phyloP scores from a whole-genome alignment of 2,797 vertebrate genomes.

The Merluccius polli region DNA sequence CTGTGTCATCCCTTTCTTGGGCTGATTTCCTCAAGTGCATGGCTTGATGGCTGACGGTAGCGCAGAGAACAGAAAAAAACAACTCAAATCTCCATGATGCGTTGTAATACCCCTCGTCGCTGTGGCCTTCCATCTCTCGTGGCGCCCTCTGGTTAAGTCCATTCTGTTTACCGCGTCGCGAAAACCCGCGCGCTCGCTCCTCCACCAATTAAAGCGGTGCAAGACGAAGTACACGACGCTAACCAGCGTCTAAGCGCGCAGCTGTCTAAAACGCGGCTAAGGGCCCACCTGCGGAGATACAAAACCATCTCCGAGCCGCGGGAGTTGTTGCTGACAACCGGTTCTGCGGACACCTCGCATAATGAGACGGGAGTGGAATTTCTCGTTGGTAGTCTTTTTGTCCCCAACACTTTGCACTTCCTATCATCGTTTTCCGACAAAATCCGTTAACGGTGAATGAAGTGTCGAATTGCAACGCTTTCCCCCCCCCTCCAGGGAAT shows the following conservation, averaged over 20 bases:
- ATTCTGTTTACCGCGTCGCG: slow-evolving; percentile 36
- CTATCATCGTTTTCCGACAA: slow-evolving; percentile 41
- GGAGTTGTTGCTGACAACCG: slow-evolving; percentile 47
- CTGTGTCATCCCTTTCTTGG: slow-evolving; percentile 35
- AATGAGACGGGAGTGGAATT: slow-evolving; percentile 44
- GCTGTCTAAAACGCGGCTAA: slow-evolving; percentile 56
- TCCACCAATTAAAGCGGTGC: slow-evolving; percentile 50
- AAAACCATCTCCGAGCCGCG: slow-evolving; percentile 34
- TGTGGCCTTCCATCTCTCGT: slow-evolving; percentile 54
- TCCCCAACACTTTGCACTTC: slow-evolving; percentile 31
- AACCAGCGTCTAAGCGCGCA: slow-evolving; percentile 43
- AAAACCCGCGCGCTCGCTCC: slow-evolving; percentile 45
- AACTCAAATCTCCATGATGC: slow-evolving; percentile 20
- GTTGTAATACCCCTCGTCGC: slow-evolving; percentile 37
- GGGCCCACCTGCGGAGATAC: slow-evolving; percentile 56
- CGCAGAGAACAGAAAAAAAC: not conserved
- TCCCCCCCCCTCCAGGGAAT: slow-evolving; percentile 46
- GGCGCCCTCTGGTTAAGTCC: slow-evolving; percentile 34
- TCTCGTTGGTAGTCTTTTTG: slow-evolving; percentile 39
- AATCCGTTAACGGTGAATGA: slow-evolving; percentile 62
- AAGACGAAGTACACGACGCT: slow-evolving; percentile 37
- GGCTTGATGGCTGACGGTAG: not conserved
- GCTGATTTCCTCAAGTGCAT: not conserved
- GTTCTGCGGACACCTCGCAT: slow-evolving; percentile 54
- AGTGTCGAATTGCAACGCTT: slow-evolving; percentile 53